These are phyloP conservation scores for Drosophila pachea DNA, from an alignment of 1,140 invertebrate species.

Conservation along the genomic window DNA sequence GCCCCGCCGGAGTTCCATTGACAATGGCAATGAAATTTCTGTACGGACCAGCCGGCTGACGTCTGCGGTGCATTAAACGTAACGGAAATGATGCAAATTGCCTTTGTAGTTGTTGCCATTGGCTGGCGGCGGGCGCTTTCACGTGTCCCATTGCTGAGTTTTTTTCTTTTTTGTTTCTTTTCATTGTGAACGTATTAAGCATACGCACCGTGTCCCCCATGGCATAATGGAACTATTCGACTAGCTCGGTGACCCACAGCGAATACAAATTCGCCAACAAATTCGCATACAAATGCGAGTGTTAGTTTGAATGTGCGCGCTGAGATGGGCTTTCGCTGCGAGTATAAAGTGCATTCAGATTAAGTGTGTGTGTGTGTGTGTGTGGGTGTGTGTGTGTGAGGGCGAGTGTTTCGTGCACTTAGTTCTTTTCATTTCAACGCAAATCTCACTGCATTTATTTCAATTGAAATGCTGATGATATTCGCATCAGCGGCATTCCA, in stretches of 20 bases:
- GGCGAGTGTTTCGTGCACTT: conserved; percentile 37
- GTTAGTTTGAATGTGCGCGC: not conserved
- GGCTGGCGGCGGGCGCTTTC: conserved; percentile 18
- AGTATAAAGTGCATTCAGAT: conserved; percentile 36
- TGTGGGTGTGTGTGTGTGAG: conserved; percentile 30
- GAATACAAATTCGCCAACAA: conserved; percentile 6
- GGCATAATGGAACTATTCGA: conserved; percentile 4
- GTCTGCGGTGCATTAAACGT: conserved; percentile 17
- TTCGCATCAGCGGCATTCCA: conserved; percentile 24
- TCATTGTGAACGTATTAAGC: conserved; percentile 25
- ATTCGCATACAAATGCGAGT: conserved; percentile 1
- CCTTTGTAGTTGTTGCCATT: conserved; percentile 16
- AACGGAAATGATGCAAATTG: conserved; percentile 42
- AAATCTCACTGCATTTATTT: conserved; percentile 51
- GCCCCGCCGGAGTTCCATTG: conserved; percentile 29
- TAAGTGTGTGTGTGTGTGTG: conserved; percentile 18
- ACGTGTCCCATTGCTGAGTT: conserved; percentile 44
- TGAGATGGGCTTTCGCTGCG: no score
- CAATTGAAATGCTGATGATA: conserved; percentile 46
- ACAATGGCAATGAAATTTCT: conserved; percentile 48
- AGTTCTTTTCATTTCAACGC: conserved; percentile 51
- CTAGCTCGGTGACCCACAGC: conserved; percentile 17
- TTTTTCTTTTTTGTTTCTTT: no score
- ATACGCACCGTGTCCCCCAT: conserved; percentile 33
- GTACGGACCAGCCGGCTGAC: not conserved